Evolutionary conservation across 1,140 invertebrate genomes (phyloP), one percentile per base, ranked within the genome.

Genomic region (Pseudobourletiella spinata): DNA sequence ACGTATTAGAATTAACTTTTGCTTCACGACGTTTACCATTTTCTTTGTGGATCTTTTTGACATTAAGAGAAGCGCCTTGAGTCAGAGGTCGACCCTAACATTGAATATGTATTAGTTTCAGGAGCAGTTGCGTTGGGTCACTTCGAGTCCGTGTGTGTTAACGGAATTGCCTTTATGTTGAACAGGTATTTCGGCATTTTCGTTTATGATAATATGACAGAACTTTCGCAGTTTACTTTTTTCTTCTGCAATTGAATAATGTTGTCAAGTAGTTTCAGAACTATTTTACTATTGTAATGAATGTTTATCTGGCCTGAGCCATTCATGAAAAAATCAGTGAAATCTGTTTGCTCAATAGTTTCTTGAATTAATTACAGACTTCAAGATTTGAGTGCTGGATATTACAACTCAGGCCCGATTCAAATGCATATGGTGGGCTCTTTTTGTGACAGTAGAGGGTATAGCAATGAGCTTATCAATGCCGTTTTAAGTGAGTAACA

Each of bases 351-450:
- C n/a, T 39, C 32, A 39, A 39, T 39, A n/a, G 8, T 39, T 39
- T n/a, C 32, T n/a, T 11, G 32, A 11, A 11, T 39, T 39, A 39
- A 39, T 15, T 11, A 26, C 54, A 81, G 84, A 66, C 85, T 95
- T 8, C 88, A 91, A 71, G 87, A 92, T 71, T 77, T 95, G 80
- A 77, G 88, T 3, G 75, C 88, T 42, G 87, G 86, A 42, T 91
- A 88, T 77, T 85, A 86, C 8, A 86, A 74, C 24, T 57, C 89
- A 73, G 91, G 90, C 57, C 81, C 90, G 62, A 79, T 95, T 39
- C 89, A 96, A 73, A 78, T 97, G 58, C 89, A 92, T 71, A 75
- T 97, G 39, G 82, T 93, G 65, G 93, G 93, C 28, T 92, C 91
- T 28, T 95, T 91, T 76, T 83, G 84, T 35, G 92, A 95, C 77